A percentile compares a stretch with the other conserved stretches of the same genome.
Evolutionary conservation across 2,797 vertebrate species (phyloP).

Genomic region (Choloepus didactylus): DNA sequence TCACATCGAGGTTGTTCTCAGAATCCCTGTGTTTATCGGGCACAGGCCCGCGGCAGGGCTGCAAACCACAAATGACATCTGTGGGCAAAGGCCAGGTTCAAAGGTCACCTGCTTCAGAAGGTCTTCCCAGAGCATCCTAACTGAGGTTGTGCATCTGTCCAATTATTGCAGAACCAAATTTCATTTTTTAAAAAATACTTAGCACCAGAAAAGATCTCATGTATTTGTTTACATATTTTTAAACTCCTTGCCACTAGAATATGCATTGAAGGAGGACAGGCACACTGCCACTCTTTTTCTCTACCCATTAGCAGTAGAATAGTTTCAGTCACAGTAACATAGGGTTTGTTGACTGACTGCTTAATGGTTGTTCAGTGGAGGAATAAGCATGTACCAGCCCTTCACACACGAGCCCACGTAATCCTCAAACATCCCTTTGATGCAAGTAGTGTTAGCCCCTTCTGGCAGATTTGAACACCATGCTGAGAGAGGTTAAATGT

Average conservation of each 20-base stretch:
- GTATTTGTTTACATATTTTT: background rate
- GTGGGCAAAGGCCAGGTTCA: too few species aligned
- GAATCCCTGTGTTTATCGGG: too few species aligned
- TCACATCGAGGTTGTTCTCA: too few species aligned
- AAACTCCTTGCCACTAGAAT: background rate
- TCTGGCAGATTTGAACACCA: background rate
- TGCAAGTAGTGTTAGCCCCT: too few species aligned
- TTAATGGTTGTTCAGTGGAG: background rate
- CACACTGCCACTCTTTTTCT: background rate
- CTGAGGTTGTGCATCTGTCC: too few species aligned
- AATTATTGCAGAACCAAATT: background rate
- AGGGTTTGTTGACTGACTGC: background rate
- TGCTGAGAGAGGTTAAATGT: background rate
- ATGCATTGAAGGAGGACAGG: background rate
- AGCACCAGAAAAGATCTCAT: background rate
- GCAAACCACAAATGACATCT: too few species aligned
- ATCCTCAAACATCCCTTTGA: background rate
- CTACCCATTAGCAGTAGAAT: background rate
- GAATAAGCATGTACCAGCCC: background rate
- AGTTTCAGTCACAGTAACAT: background rate
- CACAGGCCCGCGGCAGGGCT: too few species aligned
- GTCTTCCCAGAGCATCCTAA: too few species aligned
- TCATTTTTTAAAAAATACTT: background rate
- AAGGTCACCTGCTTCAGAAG: too few species aligned
- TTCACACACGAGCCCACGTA: background rate